Conservation (phyloP, 2,797 vertebrate genomes). For the Sylvia borin region DNA sequence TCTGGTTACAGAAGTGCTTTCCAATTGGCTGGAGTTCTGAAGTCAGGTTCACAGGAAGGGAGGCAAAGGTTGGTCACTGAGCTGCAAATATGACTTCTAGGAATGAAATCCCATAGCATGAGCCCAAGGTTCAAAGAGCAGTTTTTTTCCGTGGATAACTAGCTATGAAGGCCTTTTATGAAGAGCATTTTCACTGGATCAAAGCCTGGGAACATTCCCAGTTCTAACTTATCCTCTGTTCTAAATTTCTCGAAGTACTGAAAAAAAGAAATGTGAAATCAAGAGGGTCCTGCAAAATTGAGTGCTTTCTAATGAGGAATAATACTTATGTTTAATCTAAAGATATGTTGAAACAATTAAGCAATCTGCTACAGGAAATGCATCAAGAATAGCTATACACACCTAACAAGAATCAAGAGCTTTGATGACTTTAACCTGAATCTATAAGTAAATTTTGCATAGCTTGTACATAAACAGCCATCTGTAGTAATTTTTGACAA, state of each 20-base stretch:
- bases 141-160: neutral
- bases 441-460: neutral
- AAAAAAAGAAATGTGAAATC: neutral
- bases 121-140: neutral
- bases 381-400: neutral
- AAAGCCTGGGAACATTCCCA: neutral
- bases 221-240: neutral
- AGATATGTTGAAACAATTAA: neutral
- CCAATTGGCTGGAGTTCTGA: conserved; percentile 17
- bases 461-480: neutral
- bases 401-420: neutral
- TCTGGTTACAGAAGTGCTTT: conserved; percentile 25
- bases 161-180: neutral
- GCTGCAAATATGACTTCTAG: neutral
- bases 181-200: neutral
- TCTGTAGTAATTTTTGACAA: neutral
- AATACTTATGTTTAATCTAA: neutral
- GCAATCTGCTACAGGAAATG: neutral
- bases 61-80: neutral
- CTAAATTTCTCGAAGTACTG: neutral
- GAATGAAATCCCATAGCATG: neutral
- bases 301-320: neutral
- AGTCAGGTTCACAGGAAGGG: neutral
- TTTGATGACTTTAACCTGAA: neutral
- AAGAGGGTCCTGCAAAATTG: neutral